Evolutionary conservation across 1,140 invertebrate genomes (phyloP).

Genomic region (Pseudomyrmex cubaensis): DNA sequence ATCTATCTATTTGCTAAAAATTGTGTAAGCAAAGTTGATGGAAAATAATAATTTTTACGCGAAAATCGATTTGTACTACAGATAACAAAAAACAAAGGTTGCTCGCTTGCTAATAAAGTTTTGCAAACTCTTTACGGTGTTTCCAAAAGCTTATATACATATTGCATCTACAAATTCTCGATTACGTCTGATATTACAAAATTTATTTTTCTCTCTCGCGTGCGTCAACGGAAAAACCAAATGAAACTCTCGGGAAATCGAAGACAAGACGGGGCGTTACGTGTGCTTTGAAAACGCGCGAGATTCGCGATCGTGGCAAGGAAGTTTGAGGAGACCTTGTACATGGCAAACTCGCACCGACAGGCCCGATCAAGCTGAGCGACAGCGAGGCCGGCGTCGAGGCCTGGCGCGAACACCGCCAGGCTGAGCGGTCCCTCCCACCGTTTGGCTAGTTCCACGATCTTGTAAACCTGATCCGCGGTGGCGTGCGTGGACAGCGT

Average conservation of each 20-base stretch:
- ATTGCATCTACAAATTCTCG: neutral
- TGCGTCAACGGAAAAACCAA: neutral
- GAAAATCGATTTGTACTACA: neutral
- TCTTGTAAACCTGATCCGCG: slow-evolving; percentile 90
- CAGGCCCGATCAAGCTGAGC: slow-evolving; percentile 88
- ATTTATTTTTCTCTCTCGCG: neutral
- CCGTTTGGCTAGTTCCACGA: slow-evolving; percentile 88
- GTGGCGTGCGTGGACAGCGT: slow-evolving; percentile 92
- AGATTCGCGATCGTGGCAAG: slow-evolving; percentile 5
- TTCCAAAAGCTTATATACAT: neutral
- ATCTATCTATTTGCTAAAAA: neutral
- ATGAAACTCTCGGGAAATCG: neutral
- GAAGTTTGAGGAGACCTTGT: slow-evolving; percentile 82
- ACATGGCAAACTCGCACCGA: slow-evolving; percentile 88
- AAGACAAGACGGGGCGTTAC: neutral
- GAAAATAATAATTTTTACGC: neutral
- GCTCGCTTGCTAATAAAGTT: neutral
- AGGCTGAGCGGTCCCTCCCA: slow-evolving; percentile 92
- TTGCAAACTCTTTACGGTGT: neutral
- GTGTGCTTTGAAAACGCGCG: neutral
- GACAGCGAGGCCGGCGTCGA: slow-evolving; percentile 88
- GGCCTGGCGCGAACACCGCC: slow-evolving; percentile 89
- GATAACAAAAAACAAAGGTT: neutral
- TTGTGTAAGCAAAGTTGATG: slow-evolving; percentile 4
- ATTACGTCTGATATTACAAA: neutral